Base-by-base conservation (phyloP, 2,888 invertebrate genomes). In the Auanema sp. region DNA sequence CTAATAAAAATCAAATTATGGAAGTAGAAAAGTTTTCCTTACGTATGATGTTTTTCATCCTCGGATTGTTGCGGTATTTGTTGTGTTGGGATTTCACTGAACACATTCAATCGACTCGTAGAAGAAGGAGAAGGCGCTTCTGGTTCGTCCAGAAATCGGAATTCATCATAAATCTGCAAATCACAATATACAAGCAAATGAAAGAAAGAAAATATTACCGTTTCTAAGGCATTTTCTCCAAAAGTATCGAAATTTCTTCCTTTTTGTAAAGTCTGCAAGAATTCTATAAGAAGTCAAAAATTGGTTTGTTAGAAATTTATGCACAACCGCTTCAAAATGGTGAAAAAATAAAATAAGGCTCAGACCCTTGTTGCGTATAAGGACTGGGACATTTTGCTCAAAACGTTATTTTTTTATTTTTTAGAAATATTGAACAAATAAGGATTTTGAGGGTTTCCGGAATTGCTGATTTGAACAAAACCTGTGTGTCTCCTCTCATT, bases 171-270 rank as follows among this genome's bases (percentile, higher is more conserved):
- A 61, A 72, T 72, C 71, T 71, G 61, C n/a, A 53, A 4, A 40
- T n/a, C n/a, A n/a, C n/a, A n/a, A n/a, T n/a, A n/a, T n/a, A n/a
- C n/a, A n/a, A n/a, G n/a, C n/a, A n/a, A n/a, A 10, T 12, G n/a
- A 16, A 24, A n/a, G 6, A 14, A 51, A 24, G 23, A 12, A 33
- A 44, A 21, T 12, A 65, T 55, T 33, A 71, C 71, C 59, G 71
- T 72, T 64, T 72, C 71, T 11, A 72, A 58, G 24, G 71, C 71
- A 64, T 72, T 72, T 56, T 72, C 71, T 12, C 69, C 71, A 21
- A 72, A 72, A 18, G 71, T 72, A 44, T 72, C 71, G 53, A 67
- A 72, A 10, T 65, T 56, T n/a, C 41, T 47, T 33, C 33, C 33
- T 33, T 33, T 33, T 33, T 33, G 33, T 33, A 33, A 33, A 33